Base-by-base conservation (phyloP, 2,113 vertebrate species). In the Sapayoa aenigma region DNA sequence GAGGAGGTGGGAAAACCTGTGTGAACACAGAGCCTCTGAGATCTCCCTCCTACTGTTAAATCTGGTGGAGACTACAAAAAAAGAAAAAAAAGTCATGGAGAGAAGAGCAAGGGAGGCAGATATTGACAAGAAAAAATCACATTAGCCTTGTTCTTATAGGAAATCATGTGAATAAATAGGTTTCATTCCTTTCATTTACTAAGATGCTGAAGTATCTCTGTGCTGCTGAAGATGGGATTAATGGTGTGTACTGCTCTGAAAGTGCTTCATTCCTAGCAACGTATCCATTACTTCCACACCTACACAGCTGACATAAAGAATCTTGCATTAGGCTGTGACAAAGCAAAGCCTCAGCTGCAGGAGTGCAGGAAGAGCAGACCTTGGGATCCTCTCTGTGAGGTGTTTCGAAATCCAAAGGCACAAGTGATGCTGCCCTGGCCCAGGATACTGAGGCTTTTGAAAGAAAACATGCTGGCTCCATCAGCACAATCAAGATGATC, bases 261-360 rank as follows among this genome's bases (percentile, higher is more conserved):
- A 83, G 55, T 24, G 23, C 49, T 83, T 74, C 23, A 4, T 55
- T 74, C 39, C 60, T 55, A 59, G 55, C 55, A 93, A 16, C 24
- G 23, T 65, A 17, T 27, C 55, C 44, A 63, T 65, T 39, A 78
- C 69, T 83, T 55, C 50, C 44, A 74, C 31, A 75, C n/a, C 72
- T 87, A 87, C 39, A 44, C 35, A 55, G 60, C 44, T 3, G 1
- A 78, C 55, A 79, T 63, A 49, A 87, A 63, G 79, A 68, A 8
- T 37, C 46, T 17, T 5, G 42, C 16, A 12, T 21, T 67, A 1
- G 0, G 35, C 53, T 78, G 71, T 49, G 31, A 69, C 0, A 0
- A 74, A 78, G 30, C n/a, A 25, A 63, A 82, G 14, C 17, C 18
- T 50, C 41, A 55, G 33, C 47, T 41, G 18, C 42, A 37, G 28